Evolutionary conservation across 2,113 vertebrate genomes (phyloP).

Genomic region (Lates calcarifer): DNA sequence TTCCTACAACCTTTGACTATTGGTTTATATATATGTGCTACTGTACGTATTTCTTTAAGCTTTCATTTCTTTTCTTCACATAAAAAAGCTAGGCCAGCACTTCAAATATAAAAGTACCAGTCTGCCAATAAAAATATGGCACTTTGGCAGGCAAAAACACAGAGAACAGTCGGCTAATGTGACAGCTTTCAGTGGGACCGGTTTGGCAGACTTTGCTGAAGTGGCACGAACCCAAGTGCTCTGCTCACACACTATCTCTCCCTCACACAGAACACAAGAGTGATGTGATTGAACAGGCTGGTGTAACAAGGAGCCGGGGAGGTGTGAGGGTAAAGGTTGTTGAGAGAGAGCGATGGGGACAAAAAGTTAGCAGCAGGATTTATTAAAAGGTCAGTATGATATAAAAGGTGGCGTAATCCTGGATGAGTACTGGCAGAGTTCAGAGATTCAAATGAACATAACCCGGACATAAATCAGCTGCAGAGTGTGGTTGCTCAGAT

Average conservation of each 20-base stretch:
- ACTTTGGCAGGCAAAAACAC: constrained; percentile 71
- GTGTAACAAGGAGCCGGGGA: constrained; percentile 41
- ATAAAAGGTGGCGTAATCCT: constrained; percentile 24
- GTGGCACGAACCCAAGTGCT: constrained; percentile 76
- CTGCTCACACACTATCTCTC: constrained; percentile 45
- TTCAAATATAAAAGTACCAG: constrained; percentile 67
- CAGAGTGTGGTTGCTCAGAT: not conserved
- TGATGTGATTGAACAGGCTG: constrained; percentile 51
- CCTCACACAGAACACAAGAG: constrained; percentile 39
- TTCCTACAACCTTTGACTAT: not conserved
- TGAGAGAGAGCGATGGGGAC: constrained; percentile 37
- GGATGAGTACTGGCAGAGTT: constrained; percentile 14
- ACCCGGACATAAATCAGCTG: not conserved
- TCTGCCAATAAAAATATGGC: constrained; percentile 76
- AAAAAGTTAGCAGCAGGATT: constrained; percentile 55
- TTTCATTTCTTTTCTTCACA: constrained; percentile 34
- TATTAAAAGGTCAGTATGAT: constrained; percentile 58
- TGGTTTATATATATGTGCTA: constrained; percentile 28
- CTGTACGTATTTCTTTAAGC: constrained; percentile 46
- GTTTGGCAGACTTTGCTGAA: constrained; percentile 77
- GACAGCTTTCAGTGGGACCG: constrained; percentile 80
- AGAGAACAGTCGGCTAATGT: constrained; percentile 76
- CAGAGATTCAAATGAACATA: constrained; percentile 23
- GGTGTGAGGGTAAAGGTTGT: constrained; percentile 56
- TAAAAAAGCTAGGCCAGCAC: constrained; percentile 62